A percentile compares a stretch with the other conserved stretches of the same genome.
Conservation (phyloP, 2,113 vertebrate genomes). For the Rhea pennata region DNA sequence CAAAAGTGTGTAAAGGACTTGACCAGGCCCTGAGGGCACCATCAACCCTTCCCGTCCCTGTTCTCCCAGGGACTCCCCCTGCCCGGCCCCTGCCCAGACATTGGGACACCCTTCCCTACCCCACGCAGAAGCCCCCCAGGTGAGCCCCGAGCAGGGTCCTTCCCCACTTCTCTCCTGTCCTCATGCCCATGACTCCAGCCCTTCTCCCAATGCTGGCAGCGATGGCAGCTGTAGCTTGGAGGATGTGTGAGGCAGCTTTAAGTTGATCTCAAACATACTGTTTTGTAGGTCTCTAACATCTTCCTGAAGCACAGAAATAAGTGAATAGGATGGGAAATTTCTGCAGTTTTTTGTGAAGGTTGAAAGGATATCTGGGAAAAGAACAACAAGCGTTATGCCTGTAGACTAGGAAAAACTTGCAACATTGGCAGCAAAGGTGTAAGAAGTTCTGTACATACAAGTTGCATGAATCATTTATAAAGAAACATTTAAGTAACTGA, state of each 20-base stretch:
- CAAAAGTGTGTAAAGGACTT: no score
- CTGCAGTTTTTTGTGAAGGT: neutral
- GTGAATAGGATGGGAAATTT: neutral
- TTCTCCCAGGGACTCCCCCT: no score
- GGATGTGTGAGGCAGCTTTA: neutral
- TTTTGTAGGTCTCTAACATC: neutral
- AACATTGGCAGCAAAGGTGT: neutral
- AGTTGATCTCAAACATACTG: neutral
- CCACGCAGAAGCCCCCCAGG: no score
- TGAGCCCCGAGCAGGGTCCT: no score
- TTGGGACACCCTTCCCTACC: no score
- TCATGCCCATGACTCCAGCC: no score
- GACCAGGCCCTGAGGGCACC: no score
- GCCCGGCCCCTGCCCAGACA: no score
- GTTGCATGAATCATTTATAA: neutral
- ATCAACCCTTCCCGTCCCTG: no score
- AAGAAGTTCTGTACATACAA: neutral
- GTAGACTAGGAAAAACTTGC: neutral
- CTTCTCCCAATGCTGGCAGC: no score
- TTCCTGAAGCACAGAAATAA: neutral
- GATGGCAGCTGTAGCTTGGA: neutral
- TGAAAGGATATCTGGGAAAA: neutral
- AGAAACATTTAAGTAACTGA: neutral
- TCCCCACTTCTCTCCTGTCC: no score
- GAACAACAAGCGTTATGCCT: neutral